Evolutionary conservation across 2,888 invertebrate species (phyloP).

Genomic region (Sisyra terminalis): DNA sequence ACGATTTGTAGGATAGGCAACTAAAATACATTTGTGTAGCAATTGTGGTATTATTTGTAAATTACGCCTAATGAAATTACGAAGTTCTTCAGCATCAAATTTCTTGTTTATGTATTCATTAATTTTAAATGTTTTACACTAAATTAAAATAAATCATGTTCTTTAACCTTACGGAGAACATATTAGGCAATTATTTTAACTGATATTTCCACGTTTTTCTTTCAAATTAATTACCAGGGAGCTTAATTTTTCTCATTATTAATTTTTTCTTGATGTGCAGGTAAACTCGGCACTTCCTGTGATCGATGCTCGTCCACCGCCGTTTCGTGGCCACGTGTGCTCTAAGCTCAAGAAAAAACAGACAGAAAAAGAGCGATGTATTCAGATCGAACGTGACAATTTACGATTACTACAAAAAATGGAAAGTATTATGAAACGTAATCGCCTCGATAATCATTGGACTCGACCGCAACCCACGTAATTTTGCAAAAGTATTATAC

Average conservation of each 20-base stretch:
- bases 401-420: conserved; percentile 48
- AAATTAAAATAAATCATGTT: no score
- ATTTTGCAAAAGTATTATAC: conserved; percentile 12
- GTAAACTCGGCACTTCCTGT: conserved; percentile 47
- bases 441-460: conserved; percentile 52
- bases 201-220: no score
- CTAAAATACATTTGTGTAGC: no score
- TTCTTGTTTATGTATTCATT: no score
- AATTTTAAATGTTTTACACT: no score
- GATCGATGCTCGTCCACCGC: conserved; percentile 47
- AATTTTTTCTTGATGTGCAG: conserved; percentile 23
- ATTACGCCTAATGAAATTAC: no score
- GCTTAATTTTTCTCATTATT: conserved; percentile 1
- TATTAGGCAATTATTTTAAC: no score
- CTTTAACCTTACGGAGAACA: no score
- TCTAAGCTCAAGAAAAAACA: conserved; percentile 53
- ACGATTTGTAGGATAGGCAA: no score
- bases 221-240: conserved; percentile 1
- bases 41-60: no score
- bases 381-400: conserved; percentile 49
- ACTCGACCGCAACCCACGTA: conserved; percentile 42
- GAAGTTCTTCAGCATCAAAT: no score
- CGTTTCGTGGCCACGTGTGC: conserved; percentile 44
- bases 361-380: conserved; percentile 46
- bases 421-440: conserved; percentile 44